Conservation (phyloP, 2,797 vertebrate species). For the Eutrigla gurnardus region DNA sequence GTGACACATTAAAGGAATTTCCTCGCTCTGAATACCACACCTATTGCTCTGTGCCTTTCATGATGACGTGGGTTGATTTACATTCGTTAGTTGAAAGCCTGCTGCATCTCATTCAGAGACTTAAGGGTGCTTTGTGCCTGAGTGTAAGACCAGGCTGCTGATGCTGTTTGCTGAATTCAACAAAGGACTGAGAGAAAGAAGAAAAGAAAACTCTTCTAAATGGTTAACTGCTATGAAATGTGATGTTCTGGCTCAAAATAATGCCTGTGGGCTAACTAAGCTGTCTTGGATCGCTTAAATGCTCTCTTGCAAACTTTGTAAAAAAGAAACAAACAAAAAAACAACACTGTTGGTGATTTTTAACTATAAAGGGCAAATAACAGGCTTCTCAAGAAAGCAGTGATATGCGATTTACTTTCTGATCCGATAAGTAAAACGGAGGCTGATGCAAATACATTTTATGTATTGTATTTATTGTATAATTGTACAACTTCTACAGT, state of each 20-base stretch:
- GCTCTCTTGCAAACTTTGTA: conserved; percentile 24
- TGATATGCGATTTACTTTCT: no score
- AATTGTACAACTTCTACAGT: no score
- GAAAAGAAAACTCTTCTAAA: conserved; percentile 39
- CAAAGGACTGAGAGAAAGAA: conserved; percentile 31
- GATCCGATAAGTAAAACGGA: no score
- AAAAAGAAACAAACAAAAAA: conserved; percentile 12
- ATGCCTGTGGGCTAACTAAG: conserved; percentile 37
- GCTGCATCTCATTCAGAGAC: neutral
- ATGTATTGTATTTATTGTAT: no score
- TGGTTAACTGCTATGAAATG: conserved; percentile 16
- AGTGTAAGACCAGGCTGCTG: neutral
- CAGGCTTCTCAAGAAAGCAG: neutral
- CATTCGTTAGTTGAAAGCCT: no score
- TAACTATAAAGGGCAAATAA: conserved; percentile 12
- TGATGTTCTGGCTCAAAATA: conserved; percentile 37
- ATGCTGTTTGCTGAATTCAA: conserved; percentile 9
- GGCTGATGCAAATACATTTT: no score
- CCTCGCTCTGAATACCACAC: no score
- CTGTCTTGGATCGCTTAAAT: conserved; percentile 29
- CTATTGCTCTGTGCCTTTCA: no score
- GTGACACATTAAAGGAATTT: no score
- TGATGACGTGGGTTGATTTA: no score
- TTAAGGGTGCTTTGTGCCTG: neutral
- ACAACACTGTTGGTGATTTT: conserved; percentile 16